Base-by-base conservation (phyloP, 2,888 invertebrate species). In the Eupithecia centaureata region DNA sequence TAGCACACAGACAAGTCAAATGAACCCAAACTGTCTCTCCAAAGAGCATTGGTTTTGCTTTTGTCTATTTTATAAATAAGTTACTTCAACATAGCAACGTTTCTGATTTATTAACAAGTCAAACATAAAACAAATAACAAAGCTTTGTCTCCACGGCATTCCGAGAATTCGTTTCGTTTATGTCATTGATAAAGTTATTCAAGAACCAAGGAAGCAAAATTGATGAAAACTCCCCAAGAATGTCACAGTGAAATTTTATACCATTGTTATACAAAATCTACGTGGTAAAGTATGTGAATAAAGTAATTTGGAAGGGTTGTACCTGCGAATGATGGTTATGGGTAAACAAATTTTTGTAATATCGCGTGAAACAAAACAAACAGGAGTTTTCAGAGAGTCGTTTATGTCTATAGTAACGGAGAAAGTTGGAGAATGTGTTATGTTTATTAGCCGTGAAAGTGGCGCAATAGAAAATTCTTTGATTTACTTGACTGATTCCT, bases 381-480 rank as follows among this genome's bases (percentile, higher is more conserved):
- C 73, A 65, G 68, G 68, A 81, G 75, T 79, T 84, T 74, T 61
- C 58, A 58, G 79, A 58, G 79, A 82, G 78, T 79, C 76, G 78
- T 78, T 77, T 71, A 73, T 71, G 72, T 75, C 68, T 74, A 72
- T 67, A 77, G 81, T 79, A 76, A 52, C 67, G 67, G 56, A n/a
- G 18, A 12, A 79, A 82, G 76, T 81, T 82, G 18, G n/a, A 18
- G 63, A 67, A 71, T 75, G 74, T 76, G 77, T 78, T 32, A 32
- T 33, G 32, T 13, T 57, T 57, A 27, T 27, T 15, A 13, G 52
- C 52, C 52, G 27, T 52, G 27, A 52, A 52, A 52, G 25, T 27
- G 52, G 52, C 27, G 52, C 52, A 7, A 25, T 27, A 15, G 25
- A 27, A 27, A 27, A 18, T n/a, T n/a, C n/a, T n/a, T n/a, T n/a